A percentile compares a stretch with the other conserved stretches of the same genome.
Evolutionary conservation across 2,113 vertebrate species (phyloP).

Genomic region (Plectropomus leopardus): DNA sequence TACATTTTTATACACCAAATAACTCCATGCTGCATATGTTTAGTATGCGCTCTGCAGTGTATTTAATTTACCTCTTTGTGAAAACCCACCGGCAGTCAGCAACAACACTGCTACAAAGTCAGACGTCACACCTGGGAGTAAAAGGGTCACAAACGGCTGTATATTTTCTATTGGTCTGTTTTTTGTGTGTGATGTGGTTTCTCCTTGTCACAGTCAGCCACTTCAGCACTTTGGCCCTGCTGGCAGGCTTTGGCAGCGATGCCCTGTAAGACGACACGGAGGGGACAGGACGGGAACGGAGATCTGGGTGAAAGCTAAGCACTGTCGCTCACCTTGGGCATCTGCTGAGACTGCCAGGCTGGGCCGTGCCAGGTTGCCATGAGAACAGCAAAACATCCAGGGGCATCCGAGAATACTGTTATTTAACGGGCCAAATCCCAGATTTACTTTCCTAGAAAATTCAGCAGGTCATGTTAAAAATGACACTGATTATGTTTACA

Average conservation of each 20-base stretch:
- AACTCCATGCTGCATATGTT: conserved; percentile 8
- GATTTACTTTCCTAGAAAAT: neutral
- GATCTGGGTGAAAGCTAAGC: conserved; percentile 72
- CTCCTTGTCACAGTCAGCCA: conserved; percentile 45
- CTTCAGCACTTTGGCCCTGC: conserved; percentile 63
- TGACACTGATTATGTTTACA: neutral
- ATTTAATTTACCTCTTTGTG: neutral
- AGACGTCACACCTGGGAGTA: conserved; percentile 2
- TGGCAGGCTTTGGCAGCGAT: conserved; percentile 50
- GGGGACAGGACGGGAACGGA: conserved; percentile 42
- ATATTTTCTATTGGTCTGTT: conserved; percentile 19
- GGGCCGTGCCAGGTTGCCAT: conserved; percentile 36
- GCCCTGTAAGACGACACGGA: conserved; percentile 77
- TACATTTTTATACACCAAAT: conserved; percentile 1
- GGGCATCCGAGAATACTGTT: neutral
- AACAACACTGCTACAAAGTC: conserved; percentile 3
- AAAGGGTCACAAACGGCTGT: conserved; percentile 11
- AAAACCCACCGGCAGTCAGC: conserved; percentile 5
- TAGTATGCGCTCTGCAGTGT: neutral
- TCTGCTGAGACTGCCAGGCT: conserved; percentile 58
- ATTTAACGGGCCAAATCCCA: neutral
- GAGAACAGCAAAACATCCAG: conserved; percentile 27
- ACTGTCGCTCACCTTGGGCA: conserved; percentile 75
- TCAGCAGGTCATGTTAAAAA: neutral
- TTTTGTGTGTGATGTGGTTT: conserved; percentile 30